Base-by-base conservation (phyloP, 2,797 vertebrate genomes). In the Syngnathus acus region DNA sequence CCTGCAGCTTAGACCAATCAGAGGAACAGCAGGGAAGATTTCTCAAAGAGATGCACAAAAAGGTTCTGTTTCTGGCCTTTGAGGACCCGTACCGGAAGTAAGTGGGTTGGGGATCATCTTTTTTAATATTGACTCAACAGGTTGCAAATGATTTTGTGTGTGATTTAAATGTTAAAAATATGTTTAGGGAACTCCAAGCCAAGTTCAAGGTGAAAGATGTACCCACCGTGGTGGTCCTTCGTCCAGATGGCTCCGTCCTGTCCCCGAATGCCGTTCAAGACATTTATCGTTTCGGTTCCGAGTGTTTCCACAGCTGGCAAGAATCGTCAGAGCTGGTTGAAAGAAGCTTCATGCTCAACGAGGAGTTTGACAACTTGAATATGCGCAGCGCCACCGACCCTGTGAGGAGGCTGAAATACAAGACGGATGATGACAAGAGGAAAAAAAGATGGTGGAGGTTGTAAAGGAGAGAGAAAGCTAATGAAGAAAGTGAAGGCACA, bases 281-380 rank as follows among this genome's bases (percentile, higher is more conserved):
- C 77, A 95, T 97, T 84, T 74, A 40, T 50, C 74, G 67, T 0
- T 32, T 81, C 6, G 95, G 95, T 0, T 75, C 79, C 0, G 78
- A 90, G 57, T 95, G 94, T 80, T 97, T 93, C 82, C 72, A 38
- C 47, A 90, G 90, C 88, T 98, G 95, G 96, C 92, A 92, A 77
- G 95, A 97, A 74, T 92, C 91, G 0, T 89, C 94, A 0, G 91
- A 94, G 65, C 71, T 97, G 55, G 76, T 96, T 7, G 94, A 98
- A 72, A 90, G 95, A 62, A 94, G 77, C 80, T 97, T 98, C 76
- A 90, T 91, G 80, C 73, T 90, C 78, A 92, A 94, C 0, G 91
- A 96, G 82, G 94, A 94, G 66, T 92, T 86, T 0, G 93, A 95
- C 0, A 82, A 93, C 2, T 39, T 83, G 0, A 84, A 84, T 39